Conservation (phyloP, 1,140 invertebrate species). For the Delia radicum region DNA sequence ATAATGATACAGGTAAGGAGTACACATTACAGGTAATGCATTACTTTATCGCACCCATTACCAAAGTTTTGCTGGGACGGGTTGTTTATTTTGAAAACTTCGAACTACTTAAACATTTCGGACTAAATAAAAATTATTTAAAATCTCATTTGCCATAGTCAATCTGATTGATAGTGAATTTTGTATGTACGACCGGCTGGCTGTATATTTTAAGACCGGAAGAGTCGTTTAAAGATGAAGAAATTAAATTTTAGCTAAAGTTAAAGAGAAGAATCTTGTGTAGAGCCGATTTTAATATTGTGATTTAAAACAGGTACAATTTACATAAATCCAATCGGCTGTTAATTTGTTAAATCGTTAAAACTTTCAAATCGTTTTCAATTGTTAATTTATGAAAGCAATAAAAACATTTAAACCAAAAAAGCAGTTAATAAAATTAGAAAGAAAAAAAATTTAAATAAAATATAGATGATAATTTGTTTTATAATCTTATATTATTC, state of each 20-base stretch:
- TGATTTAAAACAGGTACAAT: background rate
- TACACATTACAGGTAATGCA: too few species aligned
- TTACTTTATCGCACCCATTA: too few species aligned
- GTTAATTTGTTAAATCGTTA: background rate
- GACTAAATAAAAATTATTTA: too few species aligned
- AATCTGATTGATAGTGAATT: too few species aligned
- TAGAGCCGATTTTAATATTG: background rate
- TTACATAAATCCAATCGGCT: background rate
- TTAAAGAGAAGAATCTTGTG: background rate
- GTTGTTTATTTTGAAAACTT: too few species aligned
- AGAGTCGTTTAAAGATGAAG: background rate
- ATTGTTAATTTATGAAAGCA: background rate
- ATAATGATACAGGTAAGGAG: too few species aligned
- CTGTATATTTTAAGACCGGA: too few species aligned
- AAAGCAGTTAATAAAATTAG: background rate
- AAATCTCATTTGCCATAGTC: too few species aligned
- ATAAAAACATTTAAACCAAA: background rate
- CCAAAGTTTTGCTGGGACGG: too few species aligned
- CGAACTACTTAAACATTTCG: too few species aligned
- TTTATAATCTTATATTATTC: background rate
- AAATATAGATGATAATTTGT: background rate
- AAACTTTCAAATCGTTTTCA: background rate
- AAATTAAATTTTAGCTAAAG: background rate
- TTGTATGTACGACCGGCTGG: too few species aligned
- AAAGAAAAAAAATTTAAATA: background rate